A percentile compares a stretch with the other conserved stretches of the same genome.
phyloP scores from a whole-genome alignment of 2,888 invertebrate genomes.

The Caradrina kadenii region DNA sequence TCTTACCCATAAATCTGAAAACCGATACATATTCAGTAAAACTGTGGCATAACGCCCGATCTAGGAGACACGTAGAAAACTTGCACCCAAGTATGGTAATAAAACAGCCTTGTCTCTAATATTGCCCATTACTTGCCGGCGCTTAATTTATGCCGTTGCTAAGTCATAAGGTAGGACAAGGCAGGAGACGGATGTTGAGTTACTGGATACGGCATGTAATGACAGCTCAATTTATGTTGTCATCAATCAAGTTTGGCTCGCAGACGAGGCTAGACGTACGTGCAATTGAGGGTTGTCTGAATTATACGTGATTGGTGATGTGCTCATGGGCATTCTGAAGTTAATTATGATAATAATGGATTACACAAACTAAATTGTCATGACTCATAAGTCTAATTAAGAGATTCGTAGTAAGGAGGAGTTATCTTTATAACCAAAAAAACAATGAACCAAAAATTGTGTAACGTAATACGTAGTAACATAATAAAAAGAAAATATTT shows the following conservation, averaged over 20 bases:
- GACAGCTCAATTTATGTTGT: slow-evolving; percentile 45
- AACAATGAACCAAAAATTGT: too few species aligned
- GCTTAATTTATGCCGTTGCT: slow-evolving; percentile 88
- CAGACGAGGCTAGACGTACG: slow-evolving; percentile 32
- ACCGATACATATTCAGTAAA: slow-evolving; percentile 62
- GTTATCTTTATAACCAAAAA: background rate
- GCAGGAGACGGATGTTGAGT: slow-evolving; percentile 65
- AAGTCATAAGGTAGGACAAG: slow-evolving; percentile 87
- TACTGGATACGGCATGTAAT: slow-evolving; percentile 65
- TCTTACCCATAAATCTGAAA: slow-evolving; percentile 45
- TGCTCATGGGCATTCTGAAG: background rate
- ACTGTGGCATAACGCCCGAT: slow-evolving; percentile 54
- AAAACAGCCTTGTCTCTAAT: slow-evolving; percentile 88
- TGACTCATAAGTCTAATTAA: background rate
- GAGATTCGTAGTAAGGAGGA: too few species aligned
- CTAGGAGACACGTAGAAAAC: slow-evolving; percentile 71
- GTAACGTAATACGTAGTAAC: too few species aligned
- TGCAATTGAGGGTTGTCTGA: slow-evolving; percentile 21
- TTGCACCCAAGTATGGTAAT: slow-evolving; percentile 84
- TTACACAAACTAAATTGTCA: background rate
- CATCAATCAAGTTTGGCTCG: slow-evolving; percentile 50
- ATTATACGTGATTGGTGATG: slow-evolving; percentile 28
- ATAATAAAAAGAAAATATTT: background rate
- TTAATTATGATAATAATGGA: slow-evolving; percentile 1
- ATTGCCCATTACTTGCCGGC: slow-evolving; percentile 86